Evolutionary conservation across 2,888 invertebrate genomes (phyloP).

Genomic region (Drosophila gaucha): DNA sequence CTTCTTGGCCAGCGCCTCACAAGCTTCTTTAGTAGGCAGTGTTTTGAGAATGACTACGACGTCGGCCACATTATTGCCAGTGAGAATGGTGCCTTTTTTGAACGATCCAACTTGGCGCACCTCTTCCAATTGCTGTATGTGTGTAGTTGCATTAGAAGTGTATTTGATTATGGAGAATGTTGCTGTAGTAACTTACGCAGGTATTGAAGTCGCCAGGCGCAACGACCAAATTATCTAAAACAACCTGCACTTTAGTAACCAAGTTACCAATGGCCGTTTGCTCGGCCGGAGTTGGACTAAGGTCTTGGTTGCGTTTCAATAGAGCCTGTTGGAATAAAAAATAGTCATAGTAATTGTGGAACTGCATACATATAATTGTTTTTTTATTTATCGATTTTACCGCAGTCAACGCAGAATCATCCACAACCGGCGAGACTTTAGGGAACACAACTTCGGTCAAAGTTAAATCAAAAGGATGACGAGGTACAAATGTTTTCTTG

Average conservation of each 20-base stretch:
- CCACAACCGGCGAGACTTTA: conserved; percentile 91
- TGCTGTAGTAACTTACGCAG: conserved; percentile 90
- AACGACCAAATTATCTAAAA: conserved; percentile 96
- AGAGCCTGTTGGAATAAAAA: conserved; percentile 88
- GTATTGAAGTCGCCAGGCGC: conserved; percentile 97
- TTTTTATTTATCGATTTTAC: conserved; percentile 84
- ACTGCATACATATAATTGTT: neutral
- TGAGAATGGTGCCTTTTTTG: conserved; percentile 99
- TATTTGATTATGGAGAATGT: neutral
- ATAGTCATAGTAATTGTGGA: neutral
- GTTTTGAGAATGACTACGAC: conserved; percentile 98
- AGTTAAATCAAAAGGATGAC: conserved; percentile 94
- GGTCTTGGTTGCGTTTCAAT: conserved; percentile 95
- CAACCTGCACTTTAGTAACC: conserved; percentile 97
- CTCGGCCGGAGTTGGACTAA: conserved; percentile 95
- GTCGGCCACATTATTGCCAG: conserved; percentile 97
- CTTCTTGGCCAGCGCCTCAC: conserved; percentile 95
- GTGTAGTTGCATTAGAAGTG: neutral
- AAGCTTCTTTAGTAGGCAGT: conserved; percentile 97
- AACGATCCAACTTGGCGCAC: conserved; percentile 98
- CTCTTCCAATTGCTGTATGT: conserved; percentile 93
- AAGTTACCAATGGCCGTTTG: conserved; percentile 96
- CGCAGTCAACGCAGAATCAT: conserved; percentile 93
- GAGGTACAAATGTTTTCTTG: conserved; percentile 88
- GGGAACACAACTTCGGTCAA: conserved; percentile 95